Evolutionary conservation across 2,113 vertebrate genomes (phyloP).

Genomic region (Macquaria ambigua): DNA sequence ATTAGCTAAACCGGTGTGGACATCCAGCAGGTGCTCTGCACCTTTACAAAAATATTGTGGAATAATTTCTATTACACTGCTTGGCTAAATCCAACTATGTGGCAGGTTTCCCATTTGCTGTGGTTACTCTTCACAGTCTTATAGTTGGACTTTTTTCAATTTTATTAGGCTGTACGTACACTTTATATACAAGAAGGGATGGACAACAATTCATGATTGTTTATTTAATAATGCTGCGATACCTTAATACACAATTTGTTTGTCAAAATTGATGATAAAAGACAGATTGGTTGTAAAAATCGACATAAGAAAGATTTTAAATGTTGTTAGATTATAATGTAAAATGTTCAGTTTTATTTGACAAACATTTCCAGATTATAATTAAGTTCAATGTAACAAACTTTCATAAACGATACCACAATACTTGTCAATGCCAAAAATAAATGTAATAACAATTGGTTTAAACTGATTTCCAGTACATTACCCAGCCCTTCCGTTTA

Average conservation of each 20-base stretch:
- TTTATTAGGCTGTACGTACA: constrained; percentile 26
- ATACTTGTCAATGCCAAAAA: neutral
- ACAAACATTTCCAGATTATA: neutral
- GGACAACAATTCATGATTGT: neutral
- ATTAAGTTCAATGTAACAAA: neutral
- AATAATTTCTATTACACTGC: constrained; percentile 17
- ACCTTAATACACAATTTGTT: neutral
- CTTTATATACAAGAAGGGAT: constrained; percentile 15
- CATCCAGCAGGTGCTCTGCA: constrained; percentile 41
- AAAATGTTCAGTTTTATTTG: neutral
- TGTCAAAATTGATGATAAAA: too few relatives aligned
- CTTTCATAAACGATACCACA: too few relatives aligned
- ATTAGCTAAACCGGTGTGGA: constrained; percentile 33
- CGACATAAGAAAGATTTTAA: neutral
- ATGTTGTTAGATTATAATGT: neutral
- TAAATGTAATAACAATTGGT: neutral
- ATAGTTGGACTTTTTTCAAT: constrained; percentile 33
- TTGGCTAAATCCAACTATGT: constrained; percentile 2
- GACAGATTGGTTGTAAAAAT: neutral
- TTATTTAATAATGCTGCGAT: neutral
- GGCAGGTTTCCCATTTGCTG: constrained; percentile 28
- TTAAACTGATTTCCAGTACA: neutral
- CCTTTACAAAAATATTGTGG: constrained; percentile 27
- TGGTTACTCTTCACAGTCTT: constrained; percentile 28
- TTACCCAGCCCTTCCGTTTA: neutral